phyloP scores from a whole-genome alignment of 1,140 invertebrate genomes.

The Stegodyphus mimosarum region DNA sequence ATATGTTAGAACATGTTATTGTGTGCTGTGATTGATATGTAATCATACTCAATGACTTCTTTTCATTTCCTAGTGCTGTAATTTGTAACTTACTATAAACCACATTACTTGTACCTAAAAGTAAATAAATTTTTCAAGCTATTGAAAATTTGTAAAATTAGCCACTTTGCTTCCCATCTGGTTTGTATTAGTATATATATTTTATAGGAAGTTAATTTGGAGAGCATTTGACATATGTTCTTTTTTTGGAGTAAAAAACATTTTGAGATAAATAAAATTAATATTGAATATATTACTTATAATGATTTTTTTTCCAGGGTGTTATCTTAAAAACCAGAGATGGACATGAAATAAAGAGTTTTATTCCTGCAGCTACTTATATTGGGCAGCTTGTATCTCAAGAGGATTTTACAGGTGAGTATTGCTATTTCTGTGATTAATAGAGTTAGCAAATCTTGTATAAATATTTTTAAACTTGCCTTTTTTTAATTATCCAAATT shows the following conservation, averaged over 20 bases:
- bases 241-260: neutral
- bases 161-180: neutral
- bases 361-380: neutral
- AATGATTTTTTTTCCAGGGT: neutral
- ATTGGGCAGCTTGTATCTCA: neutral
- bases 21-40: too few species aligned
- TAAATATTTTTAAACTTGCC: too few species aligned
- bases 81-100: too few species aligned
- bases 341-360: neutral
- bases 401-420: neutral
- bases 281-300: neutral
- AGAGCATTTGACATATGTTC: neutral
- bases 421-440: too few species aligned
- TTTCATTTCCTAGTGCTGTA: too few species aligned
- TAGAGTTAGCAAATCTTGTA: too few species aligned
- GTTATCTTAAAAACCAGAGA: neutral
- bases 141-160: neutral
- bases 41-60: too few species aligned
- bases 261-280: too few species aligned
- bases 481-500: too few species aligned
- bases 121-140: too few species aligned
- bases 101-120: too few species aligned
- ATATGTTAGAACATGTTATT: too few species aligned
- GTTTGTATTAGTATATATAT: neutral
- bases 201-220: neutral